phyloP scores from a whole-genome alignment of 2,888 invertebrate species.

The Pyrocoelia pectoralis region DNA sequence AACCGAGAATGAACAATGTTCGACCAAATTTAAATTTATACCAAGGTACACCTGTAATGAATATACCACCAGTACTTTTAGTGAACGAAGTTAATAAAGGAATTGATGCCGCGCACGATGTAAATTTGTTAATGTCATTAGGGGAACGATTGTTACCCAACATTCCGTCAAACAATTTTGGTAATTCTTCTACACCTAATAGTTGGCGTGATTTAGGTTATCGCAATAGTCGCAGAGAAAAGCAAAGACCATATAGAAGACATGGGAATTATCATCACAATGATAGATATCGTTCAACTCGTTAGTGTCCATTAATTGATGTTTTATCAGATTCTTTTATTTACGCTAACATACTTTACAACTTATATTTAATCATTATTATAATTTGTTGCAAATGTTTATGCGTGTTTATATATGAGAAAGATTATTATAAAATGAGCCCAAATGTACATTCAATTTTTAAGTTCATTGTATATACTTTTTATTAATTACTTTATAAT shows the following conservation, averaged over 20 bases:
- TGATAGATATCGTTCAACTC: slow-evolving; percentile 19
- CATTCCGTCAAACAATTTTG: background rate
- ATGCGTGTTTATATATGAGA: no score
- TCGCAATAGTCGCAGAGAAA: slow-evolving; percentile 27
- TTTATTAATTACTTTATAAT: no score
- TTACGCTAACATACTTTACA: no score
- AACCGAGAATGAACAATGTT: slow-evolving; percentile 49
- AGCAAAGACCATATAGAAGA: slow-evolving; percentile 33
- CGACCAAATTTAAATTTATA: background rate
- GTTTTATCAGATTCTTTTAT: no score
- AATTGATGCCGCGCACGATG: background rate
- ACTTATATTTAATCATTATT: no score
- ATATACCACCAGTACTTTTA: background rate
- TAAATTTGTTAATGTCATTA: slow-evolving; percentile 20
- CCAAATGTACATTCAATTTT: no score
- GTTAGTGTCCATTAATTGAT: no score
- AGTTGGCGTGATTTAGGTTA: slow-evolving; percentile 2
- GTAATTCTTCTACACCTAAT: background rate
- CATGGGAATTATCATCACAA: slow-evolving; percentile 25
- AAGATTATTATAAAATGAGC: no score
- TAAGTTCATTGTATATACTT: no score
- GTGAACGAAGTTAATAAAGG: background rate
- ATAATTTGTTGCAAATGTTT: no score
- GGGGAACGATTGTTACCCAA: slow-evolving; percentile 15
- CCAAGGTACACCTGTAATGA: background rate